Evolutionary conservation across 2,888 invertebrate genomes (phyloP).

Genomic region (Limnephilus marmoratus): DNA sequence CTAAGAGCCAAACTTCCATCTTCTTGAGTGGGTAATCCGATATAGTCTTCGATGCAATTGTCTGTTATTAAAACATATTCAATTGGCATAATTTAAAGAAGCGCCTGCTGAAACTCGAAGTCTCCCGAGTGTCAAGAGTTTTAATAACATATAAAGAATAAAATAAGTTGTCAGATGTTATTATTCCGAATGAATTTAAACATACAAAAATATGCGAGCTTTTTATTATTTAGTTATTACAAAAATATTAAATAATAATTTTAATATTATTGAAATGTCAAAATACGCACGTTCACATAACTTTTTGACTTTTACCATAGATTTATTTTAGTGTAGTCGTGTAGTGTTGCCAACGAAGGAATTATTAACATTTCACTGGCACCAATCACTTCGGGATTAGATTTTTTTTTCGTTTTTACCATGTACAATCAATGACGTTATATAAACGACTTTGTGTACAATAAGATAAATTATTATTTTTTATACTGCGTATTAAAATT

Average conservation of each 20-base stretch:
- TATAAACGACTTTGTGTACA: too few species aligned
- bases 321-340: background rate
- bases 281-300: background rate
- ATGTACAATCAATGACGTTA: too few species aligned
- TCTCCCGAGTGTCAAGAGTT: background rate
- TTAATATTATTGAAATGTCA: conserved; percentile 2
- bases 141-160: background rate
- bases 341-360: background rate
- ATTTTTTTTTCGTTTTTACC: too few species aligned
- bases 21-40: background rate
- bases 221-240: background rate
- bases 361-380: background rate
- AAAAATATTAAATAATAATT: background rate
- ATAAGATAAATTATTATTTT: too few species aligned
- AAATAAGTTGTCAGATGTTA: background rate
- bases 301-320: conserved; percentile 2
- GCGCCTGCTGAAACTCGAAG: background rate
- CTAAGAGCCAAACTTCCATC: background rate
- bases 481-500: too few species aligned
- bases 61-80: conserved; percentile 2
- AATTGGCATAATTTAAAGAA: background rate
- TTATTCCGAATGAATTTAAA: background rate
- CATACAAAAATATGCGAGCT: background rate
- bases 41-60: conserved; percentile 2
- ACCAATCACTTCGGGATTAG: too few species aligned